Evolutionary conservation across 2,113 vertebrate species (phyloP).

Genomic region (Verasper variegatus): DNA sequence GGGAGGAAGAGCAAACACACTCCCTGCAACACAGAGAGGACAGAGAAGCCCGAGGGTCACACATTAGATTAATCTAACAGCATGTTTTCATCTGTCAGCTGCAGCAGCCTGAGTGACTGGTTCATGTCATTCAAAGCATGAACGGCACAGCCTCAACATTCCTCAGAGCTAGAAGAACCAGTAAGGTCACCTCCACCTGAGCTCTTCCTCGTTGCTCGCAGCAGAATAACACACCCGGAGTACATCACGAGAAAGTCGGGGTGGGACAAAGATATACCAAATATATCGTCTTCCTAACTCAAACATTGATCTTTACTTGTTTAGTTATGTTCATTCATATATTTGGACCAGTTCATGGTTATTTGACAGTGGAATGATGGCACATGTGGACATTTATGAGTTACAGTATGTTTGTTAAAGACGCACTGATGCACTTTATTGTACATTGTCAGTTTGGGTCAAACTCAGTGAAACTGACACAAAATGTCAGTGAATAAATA

Average conservation of each 20-base stretch:
- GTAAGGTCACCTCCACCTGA: constrained; percentile 35
- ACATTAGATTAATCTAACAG: neutral
- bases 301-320: no score
- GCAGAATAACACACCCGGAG: neutral
- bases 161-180: constrained; percentile 76
- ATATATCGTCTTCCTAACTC: neutral
- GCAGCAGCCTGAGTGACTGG: neutral
- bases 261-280: neutral
- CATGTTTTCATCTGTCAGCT: neutral
- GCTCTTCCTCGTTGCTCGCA: constrained; percentile 28
- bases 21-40: constrained; percentile 68
- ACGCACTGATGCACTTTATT: no score
- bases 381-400: no score
- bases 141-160: constrained; percentile 61
- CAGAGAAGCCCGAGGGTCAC: neutral
- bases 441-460: no score
- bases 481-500: no score
- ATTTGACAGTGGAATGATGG: no score
- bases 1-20: constrained; percentile 81
- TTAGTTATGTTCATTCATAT: no score
- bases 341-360: no score
- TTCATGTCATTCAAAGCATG: neutral
- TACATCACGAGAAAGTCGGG: neutral
- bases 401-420: no score
- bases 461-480: no score